These are phyloP conservation scores for Pangasius krempfi DNA, from an alignment of 2,797 vertebrate species.

Conservation along the genomic window DNA sequence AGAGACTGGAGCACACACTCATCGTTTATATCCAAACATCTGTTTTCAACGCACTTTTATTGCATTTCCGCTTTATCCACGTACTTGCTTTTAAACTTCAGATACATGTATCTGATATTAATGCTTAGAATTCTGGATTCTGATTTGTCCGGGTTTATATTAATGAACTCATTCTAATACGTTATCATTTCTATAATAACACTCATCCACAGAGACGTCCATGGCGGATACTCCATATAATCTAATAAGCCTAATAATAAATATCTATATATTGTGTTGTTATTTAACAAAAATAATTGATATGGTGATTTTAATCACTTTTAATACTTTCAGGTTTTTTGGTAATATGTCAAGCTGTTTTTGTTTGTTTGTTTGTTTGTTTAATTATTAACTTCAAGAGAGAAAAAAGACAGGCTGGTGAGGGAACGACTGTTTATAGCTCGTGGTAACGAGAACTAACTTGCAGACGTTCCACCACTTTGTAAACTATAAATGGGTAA, in stretches of 20 bases:
- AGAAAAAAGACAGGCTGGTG: neutral
- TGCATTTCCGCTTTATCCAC: neutral
- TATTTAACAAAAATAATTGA: neutral
- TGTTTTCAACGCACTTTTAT: neutral
- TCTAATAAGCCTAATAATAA: no score
- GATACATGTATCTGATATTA: neutral
- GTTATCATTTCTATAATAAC: neutral
- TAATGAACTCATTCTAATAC: neutral
- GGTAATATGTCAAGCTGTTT: neutral
- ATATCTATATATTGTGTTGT: neutral
- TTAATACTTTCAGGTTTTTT: neutral
- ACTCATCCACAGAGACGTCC: neutral
- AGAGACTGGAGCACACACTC: neutral
- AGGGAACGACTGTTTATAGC: no score
- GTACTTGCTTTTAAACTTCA: neutral
- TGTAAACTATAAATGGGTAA: neutral
- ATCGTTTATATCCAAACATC: constrained; percentile 8
- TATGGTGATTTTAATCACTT: neutral
- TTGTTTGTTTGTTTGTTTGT: neutral
- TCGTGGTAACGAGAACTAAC: neutral
- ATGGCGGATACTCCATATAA: no score
- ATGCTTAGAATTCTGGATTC: neutral
- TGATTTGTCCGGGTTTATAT: neutral
- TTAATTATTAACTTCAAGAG: neutral
- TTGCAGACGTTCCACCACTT: neutral